These are phyloP conservation scores for Cryptotermes secundus DNA, from an alignment of 1,140 invertebrate species.

Conservation along the genomic window DNA sequence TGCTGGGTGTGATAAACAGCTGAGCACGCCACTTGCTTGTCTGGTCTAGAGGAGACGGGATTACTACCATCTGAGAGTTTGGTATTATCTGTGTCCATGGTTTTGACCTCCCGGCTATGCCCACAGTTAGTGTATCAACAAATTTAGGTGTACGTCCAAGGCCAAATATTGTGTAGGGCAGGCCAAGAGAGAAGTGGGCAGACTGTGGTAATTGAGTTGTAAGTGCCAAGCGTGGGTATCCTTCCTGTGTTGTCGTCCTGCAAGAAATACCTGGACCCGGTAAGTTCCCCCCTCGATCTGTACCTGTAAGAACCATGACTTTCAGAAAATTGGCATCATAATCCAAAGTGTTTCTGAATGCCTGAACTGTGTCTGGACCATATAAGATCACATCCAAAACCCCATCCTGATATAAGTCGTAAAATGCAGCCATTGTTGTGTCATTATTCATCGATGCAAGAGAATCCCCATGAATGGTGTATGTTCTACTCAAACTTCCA, in stretches of 20 bases:
- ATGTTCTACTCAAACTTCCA: conserved; percentile 65
- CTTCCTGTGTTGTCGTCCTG: conserved; percentile 81
- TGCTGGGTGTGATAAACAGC: conserved; percentile 94
- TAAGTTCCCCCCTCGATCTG: conserved; percentile 57
- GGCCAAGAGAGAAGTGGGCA: conserved; percentile 85
- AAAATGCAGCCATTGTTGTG: conserved; percentile 83
- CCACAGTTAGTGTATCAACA: conserved; percentile 85
- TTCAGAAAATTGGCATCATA: conserved; percentile 96
- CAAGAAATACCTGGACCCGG: conserved; percentile 87
- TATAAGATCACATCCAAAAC: conserved; percentile 78
- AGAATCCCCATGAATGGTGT: conserved; percentile 71
- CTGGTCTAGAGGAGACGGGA: conserved; percentile 79
- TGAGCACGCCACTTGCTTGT: conserved; percentile 86
- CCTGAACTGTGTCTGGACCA: conserved; percentile 60
- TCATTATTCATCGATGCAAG: conserved; percentile 67
- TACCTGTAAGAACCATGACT: conserved; percentile 86
- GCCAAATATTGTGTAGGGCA: conserved; percentile 94
- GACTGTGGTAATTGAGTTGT: conserved; percentile 90
- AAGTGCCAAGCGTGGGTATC: conserved; percentile 67
- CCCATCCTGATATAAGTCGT: conserved; percentile 88
- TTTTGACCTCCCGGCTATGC: conserved; percentile 65
- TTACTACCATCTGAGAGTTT: conserved; percentile 95
- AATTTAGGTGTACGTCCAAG: conserved; percentile 96
- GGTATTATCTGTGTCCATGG: conserved; percentile 94
- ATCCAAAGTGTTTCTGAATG: conserved; percentile 84